Evolutionary conservation across 2,888 invertebrate species (phyloP).

Genomic region (Eristalis tenax): DNA sequence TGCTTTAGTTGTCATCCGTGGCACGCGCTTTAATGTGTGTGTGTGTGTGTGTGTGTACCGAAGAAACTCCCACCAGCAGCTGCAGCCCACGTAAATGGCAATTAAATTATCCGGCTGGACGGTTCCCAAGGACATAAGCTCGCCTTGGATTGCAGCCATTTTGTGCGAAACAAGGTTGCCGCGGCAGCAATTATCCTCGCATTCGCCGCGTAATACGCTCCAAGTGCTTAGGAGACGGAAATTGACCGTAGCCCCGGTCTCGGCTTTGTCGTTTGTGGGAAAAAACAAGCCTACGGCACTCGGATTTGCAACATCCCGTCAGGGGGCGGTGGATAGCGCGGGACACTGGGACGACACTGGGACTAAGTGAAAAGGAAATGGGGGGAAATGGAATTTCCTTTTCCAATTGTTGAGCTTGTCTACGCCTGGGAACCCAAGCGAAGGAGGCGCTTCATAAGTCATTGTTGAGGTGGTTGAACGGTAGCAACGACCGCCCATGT

Average conservation of each 20-base stretch:
- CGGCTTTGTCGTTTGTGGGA: background rate
- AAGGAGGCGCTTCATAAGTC: background rate
- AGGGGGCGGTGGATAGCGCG: background rate
- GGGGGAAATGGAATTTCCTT: constrained; percentile 37
- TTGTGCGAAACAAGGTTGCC: background rate
- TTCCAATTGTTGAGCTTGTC: constrained; percentile 29
- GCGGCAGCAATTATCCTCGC: background rate
- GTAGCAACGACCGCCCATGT: background rate
- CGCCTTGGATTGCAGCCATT: background rate
- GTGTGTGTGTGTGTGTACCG: too few relatives aligned
- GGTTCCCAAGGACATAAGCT: background rate
- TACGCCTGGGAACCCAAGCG: background rate
- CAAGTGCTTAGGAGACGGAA: background rate
- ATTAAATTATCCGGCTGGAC: background rate
- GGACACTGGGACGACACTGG: constrained; percentile 3
- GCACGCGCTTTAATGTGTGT: background rate
- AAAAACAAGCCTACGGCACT: background rate
- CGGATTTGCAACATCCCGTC: background rate
- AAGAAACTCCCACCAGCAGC: background rate
- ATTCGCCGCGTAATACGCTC: background rate
- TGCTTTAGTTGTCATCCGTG: background rate
- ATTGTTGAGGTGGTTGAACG: background rate
- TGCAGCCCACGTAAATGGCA: background rate
- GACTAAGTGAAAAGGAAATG: constrained; percentile 2
- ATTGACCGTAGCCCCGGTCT: background rate